phyloP scores from a whole-genome alignment of 2,888 invertebrate genomes.

The Neoitamus cyanurus region DNA sequence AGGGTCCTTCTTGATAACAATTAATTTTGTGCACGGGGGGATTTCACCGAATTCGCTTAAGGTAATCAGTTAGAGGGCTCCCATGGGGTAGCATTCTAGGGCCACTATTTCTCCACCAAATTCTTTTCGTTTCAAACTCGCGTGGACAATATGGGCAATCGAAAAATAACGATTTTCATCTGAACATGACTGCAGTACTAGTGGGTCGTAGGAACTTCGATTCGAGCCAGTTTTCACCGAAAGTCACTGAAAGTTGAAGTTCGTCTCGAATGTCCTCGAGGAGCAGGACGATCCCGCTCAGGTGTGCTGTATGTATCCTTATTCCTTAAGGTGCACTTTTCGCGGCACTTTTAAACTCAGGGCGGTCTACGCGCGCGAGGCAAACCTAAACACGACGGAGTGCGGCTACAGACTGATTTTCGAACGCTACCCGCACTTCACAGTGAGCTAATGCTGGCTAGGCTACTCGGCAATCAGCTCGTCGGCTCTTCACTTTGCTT shows the following conservation, averaged over 20 bases:
- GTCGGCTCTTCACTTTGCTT: neutral
- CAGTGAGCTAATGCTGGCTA: neutral
- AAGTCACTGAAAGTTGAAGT: neutral
- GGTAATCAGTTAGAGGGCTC: neutral
- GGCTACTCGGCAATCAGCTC: neutral
- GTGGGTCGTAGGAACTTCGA: slow-evolving; percentile 7
- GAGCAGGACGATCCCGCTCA: neutral
- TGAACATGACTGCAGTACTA: neutral
- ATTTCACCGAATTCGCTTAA: neutral
- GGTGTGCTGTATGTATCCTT: neutral
- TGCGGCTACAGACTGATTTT: slow-evolving; percentile 12
- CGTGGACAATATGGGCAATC: neutral
- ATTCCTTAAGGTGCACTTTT: slow-evolving; percentile 6
- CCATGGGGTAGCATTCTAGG: slow-evolving; percentile 15
- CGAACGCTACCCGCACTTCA: neutral
- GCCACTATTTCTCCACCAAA: neutral
- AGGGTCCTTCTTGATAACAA: neutral
- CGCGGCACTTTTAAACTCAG: slow-evolving; percentile 14
- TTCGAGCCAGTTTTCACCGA: neutral
- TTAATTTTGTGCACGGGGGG: neutral
- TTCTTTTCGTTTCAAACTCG: neutral
- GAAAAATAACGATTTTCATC: neutral
- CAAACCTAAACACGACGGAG: neutral
- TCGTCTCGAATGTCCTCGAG: neutral
- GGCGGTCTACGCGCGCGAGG: neutral